Percentiles rank a stretch among this genome's conserved stretches.
Conservation (phyloP, 2,888 invertebrate species). For the Drosophila setosimentum region DNA sequence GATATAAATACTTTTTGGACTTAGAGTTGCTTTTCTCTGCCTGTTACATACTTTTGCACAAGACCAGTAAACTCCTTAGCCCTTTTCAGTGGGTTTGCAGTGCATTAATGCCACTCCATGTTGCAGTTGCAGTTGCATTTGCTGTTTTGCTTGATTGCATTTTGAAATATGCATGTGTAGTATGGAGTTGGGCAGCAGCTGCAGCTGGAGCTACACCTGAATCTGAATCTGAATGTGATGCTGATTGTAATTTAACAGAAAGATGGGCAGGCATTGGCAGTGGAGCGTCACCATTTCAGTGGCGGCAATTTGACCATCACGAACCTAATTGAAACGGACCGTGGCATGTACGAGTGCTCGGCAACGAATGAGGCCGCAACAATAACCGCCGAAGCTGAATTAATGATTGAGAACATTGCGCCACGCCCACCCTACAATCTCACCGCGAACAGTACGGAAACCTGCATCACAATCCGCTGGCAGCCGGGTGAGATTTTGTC, state of each 20-base stretch:
- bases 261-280: slow-evolving; percentile 90
- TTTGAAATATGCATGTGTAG: slow-evolving; percentile 66
- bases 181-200: slow-evolving; percentile 1
- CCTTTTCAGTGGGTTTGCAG: background rate
- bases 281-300: slow-evolving; percentile 88
- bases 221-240: slow-evolving; percentile 15
- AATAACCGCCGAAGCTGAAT: slow-evolving; percentile 92
- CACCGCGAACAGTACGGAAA: slow-evolving; percentile 90
- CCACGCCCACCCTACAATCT: slow-evolving; percentile 97
- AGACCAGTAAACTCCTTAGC: background rate
- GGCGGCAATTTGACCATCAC: slow-evolving; percentile 94
- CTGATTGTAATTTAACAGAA: slow-evolving; percentile 86
- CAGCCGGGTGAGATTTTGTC: slow-evolving; percentile 87
- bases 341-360: slow-evolving; percentile 93
- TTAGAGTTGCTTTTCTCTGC: background rate
- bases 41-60: background rate
- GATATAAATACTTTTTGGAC: background rate
- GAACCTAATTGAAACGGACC: slow-evolving; percentile 93
- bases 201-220: background rate
- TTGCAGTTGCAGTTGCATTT: slow-evolving; percentile 10
- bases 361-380: slow-evolving; percentile 95
- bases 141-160: slow-evolving; percentile 67
- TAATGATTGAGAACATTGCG: slow-evolving; percentile 93
- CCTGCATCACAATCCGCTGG: slow-evolving; percentile 93
- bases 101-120: background rate